These are phyloP conservation scores for Caenorhabditis sp. DNA, from an alignment of 2,888 invertebrate species.

Conservation along the genomic window DNA sequence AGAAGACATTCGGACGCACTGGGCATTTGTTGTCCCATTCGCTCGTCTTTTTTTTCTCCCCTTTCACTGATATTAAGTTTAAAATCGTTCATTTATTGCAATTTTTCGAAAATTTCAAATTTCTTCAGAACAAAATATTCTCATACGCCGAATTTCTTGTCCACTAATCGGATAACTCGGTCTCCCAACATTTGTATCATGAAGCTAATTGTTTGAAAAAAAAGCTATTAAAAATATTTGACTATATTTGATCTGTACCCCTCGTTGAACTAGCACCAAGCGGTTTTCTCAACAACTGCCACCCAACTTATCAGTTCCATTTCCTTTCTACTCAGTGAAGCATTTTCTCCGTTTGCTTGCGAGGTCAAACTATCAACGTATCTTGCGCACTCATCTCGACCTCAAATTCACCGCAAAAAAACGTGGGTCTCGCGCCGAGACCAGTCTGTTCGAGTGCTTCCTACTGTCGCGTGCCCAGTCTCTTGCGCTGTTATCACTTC, in stretches of 20 bases:
- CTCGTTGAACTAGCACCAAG: too few species aligned
- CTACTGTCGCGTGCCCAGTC: slow-evolving; percentile 11
- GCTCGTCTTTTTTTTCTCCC: not conserved
- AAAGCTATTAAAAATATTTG: too few species aligned
- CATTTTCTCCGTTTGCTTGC: not conserved
- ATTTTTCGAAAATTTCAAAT: too few species aligned
- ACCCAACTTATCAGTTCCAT: not conserved
- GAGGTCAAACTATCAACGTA: slow-evolving; percentile 48
- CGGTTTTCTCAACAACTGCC: too few species aligned
- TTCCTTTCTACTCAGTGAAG: not conserved
- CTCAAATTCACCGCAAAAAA: slow-evolving; percentile 28
- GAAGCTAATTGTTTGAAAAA: too few species aligned
- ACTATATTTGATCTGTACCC: too few species aligned
- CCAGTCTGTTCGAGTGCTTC: slow-evolving; percentile 30
- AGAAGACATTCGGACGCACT: slow-evolving; percentile 34
- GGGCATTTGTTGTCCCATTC: slow-evolving; percentile 37
- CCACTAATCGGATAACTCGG: too few species aligned
- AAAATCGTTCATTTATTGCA: too few species aligned
- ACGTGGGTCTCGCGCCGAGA: slow-evolving; percentile 41
- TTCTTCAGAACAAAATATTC: too few species aligned
- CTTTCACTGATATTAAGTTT: not conserved
- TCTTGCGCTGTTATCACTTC: slow-evolving; percentile 38
- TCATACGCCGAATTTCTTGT: too few species aligned
- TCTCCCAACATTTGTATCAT: too few species aligned
- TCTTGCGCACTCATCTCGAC: slow-evolving; percentile 29